These are phyloP conservation scores for Actinostola sp. DNA, from an alignment of 92 coral and sea anemone genomes.

Conservation along the genomic window DNA sequence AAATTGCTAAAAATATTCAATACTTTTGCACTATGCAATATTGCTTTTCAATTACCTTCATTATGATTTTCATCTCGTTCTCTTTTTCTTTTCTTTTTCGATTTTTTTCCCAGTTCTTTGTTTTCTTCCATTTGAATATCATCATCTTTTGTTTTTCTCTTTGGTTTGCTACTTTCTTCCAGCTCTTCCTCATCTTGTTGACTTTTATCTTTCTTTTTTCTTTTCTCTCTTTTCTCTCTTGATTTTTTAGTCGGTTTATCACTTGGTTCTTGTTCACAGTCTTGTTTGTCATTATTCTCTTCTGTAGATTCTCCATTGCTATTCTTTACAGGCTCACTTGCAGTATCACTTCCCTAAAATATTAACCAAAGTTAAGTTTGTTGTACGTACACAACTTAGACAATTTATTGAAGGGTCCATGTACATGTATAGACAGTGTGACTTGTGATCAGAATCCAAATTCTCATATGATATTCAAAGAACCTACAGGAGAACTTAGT, in stretches of 20 bases:
- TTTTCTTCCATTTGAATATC: conserved; percentile 16
- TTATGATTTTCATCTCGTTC: conserved; percentile 27
- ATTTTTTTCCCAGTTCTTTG: conserved; percentile 25
- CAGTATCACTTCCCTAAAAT: conserved; percentile 9
- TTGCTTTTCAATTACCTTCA: conserved; percentile 1
- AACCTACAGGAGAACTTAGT: too few relatives aligned
- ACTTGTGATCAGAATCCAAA: too few relatives aligned
- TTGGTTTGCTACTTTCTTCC: conserved; percentile 28
- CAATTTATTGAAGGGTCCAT: too few relatives aligned
- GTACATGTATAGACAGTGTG: too few relatives aligned
- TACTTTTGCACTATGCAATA: neutral
- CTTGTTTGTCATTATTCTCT: neutral
- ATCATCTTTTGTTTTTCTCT: conserved; percentile 21
- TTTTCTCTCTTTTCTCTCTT: conserved; percentile 23
- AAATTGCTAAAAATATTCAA: too few relatives aligned
- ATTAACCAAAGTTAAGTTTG: conserved; percentile 5
- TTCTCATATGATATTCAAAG: too few relatives aligned
- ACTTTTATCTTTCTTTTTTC: conserved; percentile 26
- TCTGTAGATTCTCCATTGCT: conserved; percentile 4
- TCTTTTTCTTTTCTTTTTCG: conserved; percentile 39
- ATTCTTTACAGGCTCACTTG: conserved; percentile 1
- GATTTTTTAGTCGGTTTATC: conserved; percentile 6
- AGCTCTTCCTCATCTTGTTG: conserved; percentile 26
- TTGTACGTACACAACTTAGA: too few relatives aligned
- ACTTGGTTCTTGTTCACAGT: neutral